phyloP scores from a whole-genome alignment of 2,113 vertebrate species.

The Anhinga rufa region DNA sequence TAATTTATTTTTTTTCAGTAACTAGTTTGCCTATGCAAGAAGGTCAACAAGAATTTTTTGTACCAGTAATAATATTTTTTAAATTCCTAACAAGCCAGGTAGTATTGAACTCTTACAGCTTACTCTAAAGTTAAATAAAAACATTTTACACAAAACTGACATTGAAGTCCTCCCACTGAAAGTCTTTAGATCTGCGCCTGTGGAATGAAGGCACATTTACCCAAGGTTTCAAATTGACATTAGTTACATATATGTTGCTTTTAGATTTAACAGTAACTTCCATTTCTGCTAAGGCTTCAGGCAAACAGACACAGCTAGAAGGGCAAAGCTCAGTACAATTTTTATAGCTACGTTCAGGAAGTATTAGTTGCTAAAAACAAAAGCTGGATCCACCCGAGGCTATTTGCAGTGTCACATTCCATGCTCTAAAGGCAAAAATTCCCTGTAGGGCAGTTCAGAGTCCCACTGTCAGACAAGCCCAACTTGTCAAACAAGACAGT shows the following conservation, averaged over 20 bases:
- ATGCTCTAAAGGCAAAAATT: constrained; percentile 14
- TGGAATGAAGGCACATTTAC: background rate
- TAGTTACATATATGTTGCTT: background rate
- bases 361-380: constrained; percentile 41
- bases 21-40: background rate
- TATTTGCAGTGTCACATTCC: constrained; percentile 48
- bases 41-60: background rate
- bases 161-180: background rate
- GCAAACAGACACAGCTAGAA: background rate
- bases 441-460: constrained; percentile 35
- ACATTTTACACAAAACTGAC: background rate
- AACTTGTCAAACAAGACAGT: constrained; percentile 1
- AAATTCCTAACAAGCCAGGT: background rate
- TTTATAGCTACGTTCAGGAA: constrained; percentile 4
- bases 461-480: background rate
- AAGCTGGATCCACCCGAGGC: constrained; percentile 34
- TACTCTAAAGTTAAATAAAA: background rate
- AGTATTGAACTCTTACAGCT: background rate
- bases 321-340: constrained; percentile 28
- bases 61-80: background rate
- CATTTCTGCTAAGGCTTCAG: background rate
- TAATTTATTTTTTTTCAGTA: background rate
- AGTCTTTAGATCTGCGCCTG: background rate
- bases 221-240: background rate
- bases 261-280: background rate